Base-by-base conservation (phyloP, 2,113 vertebrate species). In the Oncorhynchus clarkii region DNA sequence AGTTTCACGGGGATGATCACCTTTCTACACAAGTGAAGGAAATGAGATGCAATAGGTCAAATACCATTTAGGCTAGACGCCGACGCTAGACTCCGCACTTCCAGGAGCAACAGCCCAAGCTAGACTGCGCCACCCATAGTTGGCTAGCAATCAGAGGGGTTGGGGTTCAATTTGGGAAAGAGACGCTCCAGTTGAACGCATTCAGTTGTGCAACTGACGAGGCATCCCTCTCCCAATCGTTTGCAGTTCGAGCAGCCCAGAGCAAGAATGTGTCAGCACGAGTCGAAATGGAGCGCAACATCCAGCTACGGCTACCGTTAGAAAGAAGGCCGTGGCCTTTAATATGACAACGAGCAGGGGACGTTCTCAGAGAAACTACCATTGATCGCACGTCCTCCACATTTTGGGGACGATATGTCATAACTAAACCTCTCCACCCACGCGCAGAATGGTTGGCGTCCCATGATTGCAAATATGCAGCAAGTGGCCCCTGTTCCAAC, bases 1-100 rank as follows among this genome's bases (percentile, higher is more conserved):
- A 54, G 62, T 27, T 84, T 84, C 75, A 78, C 65, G 78, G 82
- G 78, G 82, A 73, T 80, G 78, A 74, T 72, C 80, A 65, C 78
- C 16, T 84, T 68, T 70, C 51, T 51, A 62, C 67, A 67, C 70
- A 78, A 84, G 78, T 73, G 24, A 62, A 80, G 79, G 82, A 81
- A 84, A 84, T 81, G 67, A 84, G 76, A 71, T 75, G 62, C 78
- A 54, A 77, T 75, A 72, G 39, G 16, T 68, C 75, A 80, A 78
- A 83, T 24, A 11, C 69, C 75, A 78, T 75, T 78, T 75, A 67
- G 51, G 31, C 54, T 62, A 11, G 8, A 62, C 5, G n/a, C 59
- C 11, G 59, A 62, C 31, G 31, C 31, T 11, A 51, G 57, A 5
- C 16, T 60, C 20, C 14, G 57, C 59, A 62, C 59, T 9, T 18